Base-by-base conservation (phyloP, 2,113 vertebrate genomes). In the Cyprinodon tularosa region DNA sequence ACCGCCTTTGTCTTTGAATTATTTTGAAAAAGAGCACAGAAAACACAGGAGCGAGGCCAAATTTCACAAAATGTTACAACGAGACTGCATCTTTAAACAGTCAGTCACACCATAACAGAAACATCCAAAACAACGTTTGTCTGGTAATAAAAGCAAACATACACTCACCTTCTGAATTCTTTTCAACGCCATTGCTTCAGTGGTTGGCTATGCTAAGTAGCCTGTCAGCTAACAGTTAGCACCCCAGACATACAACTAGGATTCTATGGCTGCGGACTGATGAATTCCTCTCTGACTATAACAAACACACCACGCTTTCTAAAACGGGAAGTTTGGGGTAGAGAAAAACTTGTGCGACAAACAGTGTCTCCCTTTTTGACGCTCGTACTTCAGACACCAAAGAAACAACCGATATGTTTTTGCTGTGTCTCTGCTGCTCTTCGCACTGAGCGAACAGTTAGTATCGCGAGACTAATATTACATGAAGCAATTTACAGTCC, bases 151-250 rank as follows among this genome's bases (percentile, higher is more conserved):
- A 71, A 74, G 61, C n/a, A 88, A 74, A 85, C 14, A 85, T 66
- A 83, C 72, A 93, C 94, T 95, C 90, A 95, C 94, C 94, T 95
- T 95, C 88, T 95, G 94, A 87, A 95, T 95, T 92, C 94, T 92
- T 92, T 95, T 95, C 94, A 95, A 92, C 94, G 94, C 94, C 94
- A 95, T 95, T 92, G 90, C 91, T 89, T 89, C 75, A 89, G 86
- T 87, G 90, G 92, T 91, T 93, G 90, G 92, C 92, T 93, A 81
- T 70, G 88, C 90, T 85, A 84, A 76, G 80, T 92, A 90, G 88
- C 90, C 82, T 89, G 89, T 90, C 76, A 92, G 87, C 82, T 93
- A 91, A 89, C 86, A 74, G 84, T 88, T 90, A 86, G 84, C 84
- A 76, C 87, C 74, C 88, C 72, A 88, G 86, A 88, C 90, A 89